A percentile compares a stretch with the other conserved stretches of the same genome.
Evolutionary conservation across 2,797 vertebrate species (phyloP).

Genomic region (Echeneis naucrates): DNA sequence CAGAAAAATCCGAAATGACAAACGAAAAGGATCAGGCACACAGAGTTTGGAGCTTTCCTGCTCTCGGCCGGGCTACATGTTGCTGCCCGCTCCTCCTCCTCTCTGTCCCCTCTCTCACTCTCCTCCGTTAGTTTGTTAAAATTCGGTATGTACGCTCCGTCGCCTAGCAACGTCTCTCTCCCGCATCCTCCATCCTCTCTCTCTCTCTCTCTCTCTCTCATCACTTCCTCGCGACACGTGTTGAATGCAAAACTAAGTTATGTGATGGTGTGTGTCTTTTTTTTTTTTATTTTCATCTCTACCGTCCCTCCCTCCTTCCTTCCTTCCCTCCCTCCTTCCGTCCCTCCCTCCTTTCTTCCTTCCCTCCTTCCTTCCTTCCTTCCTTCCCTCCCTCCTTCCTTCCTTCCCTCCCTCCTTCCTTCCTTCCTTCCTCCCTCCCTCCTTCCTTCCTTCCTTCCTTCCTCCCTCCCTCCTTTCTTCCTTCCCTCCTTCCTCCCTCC

Average conservation of each 20-base stretch:
- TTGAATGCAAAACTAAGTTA: conserved; percentile 87
- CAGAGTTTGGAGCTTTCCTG: conserved; percentile 79
- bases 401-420: no score
- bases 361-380: no score
- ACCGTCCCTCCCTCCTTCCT: not conserved
- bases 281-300: not conserved
- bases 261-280: conserved; percentile 38
- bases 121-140: conserved; percentile 84
- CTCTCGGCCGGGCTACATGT: conserved; percentile 79
- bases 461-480: not conserved
- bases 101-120: conserved; percentile 69
- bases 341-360: not conserved
- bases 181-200: conserved; percentile 46
- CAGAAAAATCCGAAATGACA: no score
- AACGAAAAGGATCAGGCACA: conserved; percentile 26
- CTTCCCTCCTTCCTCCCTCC: no score
- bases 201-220: conserved; percentile 59
- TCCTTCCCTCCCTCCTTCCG: not conserved
- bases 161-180: conserved; percentile 83
- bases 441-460: no score
- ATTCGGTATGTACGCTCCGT: conserved; percentile 88
- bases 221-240: conserved; percentile 84
- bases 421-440: not conserved
- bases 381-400: not conserved
- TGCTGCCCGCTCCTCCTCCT: conserved; percentile 75